These are phyloP conservation scores for Avahi laniger DNA, from an alignment of 2,797 vertebrate species.

Conservation along the genomic window DNA sequence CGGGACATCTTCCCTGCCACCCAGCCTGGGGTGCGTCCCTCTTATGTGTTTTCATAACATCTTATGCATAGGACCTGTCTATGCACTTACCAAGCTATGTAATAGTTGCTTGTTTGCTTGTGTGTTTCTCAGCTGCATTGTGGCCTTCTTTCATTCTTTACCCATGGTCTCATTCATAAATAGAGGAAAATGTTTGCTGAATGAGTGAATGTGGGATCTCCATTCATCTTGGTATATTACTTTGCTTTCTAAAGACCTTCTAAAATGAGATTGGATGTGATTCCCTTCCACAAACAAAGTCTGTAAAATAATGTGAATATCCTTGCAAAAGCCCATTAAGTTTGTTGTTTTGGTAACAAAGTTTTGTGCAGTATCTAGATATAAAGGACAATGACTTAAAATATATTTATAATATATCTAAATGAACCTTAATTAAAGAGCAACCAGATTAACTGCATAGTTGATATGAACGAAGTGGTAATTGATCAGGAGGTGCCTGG, in stretches of 20 bases:
- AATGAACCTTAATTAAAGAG: background rate
- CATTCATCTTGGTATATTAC: background rate
- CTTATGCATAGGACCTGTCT: background rate
- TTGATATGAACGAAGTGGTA: background rate
- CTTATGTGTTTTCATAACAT: background rate
- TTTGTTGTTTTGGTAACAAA: background rate
- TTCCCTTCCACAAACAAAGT: background rate
- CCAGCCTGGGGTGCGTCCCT: background rate
- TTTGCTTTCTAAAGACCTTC: background rate
- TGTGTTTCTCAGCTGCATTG: background rate
- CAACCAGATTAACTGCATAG: background rate
- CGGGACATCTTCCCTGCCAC: background rate
- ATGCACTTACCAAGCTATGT: background rate
- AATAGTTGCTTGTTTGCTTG: background rate
- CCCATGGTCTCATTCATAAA: constrained; percentile 17
- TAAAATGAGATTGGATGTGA: background rate
- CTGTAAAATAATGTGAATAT: constrained; percentile 17
- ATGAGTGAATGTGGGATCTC: background rate
- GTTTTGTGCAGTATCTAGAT: background rate
- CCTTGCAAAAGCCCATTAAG: background rate
- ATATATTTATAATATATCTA: background rate
- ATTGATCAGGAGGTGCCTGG: background rate
- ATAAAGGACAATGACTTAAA: constrained; percentile 22
- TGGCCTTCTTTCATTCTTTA: background rate
- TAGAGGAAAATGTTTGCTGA: constrained; percentile 23